A percentile compares a stretch with the other conserved stretches of the same genome.
Evolutionary conservation across 2,888 invertebrate species (phyloP).

Genomic region (Hoplodrina blanda): DNA sequence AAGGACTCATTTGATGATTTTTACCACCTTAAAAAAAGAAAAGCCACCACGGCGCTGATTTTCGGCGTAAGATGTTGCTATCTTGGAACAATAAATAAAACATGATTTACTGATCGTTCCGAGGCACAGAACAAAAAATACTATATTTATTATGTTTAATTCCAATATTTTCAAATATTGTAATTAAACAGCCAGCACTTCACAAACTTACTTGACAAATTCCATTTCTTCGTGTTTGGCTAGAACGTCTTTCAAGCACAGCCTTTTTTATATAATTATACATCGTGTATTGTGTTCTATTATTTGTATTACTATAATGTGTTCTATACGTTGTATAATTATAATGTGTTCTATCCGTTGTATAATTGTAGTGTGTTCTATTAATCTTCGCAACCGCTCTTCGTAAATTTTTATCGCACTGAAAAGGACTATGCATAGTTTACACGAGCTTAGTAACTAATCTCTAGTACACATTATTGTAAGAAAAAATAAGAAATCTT

Average conservation of each 20-base stretch:
- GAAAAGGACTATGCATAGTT: slow-evolving; percentile 13
- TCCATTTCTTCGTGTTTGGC: slow-evolving; percentile 25
- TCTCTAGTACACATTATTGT: neutral
- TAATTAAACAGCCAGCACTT: neutral
- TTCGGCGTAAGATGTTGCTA: too few relatives aligned
- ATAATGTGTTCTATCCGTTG: neutral
- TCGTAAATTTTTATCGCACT: slow-evolving; percentile 14
- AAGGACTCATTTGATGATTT: too few relatives aligned
- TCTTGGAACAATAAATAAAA: too few relatives aligned
- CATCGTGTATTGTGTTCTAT: too few relatives aligned
- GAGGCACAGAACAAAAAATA: too few relatives aligned
- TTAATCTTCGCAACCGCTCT: slow-evolving; percentile 5
- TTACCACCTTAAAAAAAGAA: too few relatives aligned
- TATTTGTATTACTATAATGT: slow-evolving; percentile 19
- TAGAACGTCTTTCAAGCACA: slow-evolving; percentile 3
- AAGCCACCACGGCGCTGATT: too few relatives aligned
- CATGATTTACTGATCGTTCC: too few relatives aligned
- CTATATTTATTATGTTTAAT: too few relatives aligned
- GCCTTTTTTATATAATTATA: slow-evolving; percentile 10
- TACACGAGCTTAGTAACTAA: neutral
- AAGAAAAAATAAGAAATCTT: too few relatives aligned
- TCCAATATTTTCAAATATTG: too few relatives aligned
- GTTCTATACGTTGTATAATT: slow-evolving; percentile 5
- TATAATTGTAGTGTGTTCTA: slow-evolving; percentile 16
- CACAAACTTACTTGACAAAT: slow-evolving; percentile 26